Base-by-base conservation (phyloP, 2,113 vertebrate species). In the Hippocampus guttulatus region DNA sequence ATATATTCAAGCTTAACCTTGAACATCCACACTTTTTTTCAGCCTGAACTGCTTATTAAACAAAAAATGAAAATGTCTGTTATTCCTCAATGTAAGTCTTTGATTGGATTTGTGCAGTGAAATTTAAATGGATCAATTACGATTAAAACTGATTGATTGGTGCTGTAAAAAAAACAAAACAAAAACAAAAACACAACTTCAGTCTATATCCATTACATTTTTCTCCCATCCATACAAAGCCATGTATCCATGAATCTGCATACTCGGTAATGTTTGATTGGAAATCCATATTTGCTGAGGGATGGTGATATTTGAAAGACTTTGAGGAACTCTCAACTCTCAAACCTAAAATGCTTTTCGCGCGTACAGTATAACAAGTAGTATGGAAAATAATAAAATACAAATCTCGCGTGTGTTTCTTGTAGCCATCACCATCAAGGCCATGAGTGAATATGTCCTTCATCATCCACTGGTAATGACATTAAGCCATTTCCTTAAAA, bases 401-500 rank as follows among this genome's bases (percentile, higher is more conserved):
- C 18, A 8, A 75, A 71, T 60, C 54, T 51, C 15, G 40, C 21
- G 33, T 61, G 73, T 40, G 47, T 16, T 41, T 78, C 64, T 30
- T 60, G 2, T 43, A 64, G 52, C 63, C 70, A 72, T 74, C 58
- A 55, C 30, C 45, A 65, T 54, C 41, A 55, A 38, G 64, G 61
- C 1, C n/a, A 64, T 60, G 16, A 10, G 40, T 8, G 43, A 27
- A 61, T 11, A 60, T 38, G 61, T 41, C 60, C 76, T 64, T 65
- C 40, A 73, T 63, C 66, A 73, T 55, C 54, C 43, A 67, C 78
- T 75, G 75, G 40, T 74, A 76, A 67, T 55, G 62, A 60, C 38
- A 74, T 63, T n/a, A 70, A 49, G 69, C 64, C 54, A 69, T 84
- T 78, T 61, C 61, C 65, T 58, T 83, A 41, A 81, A 86, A 82